phyloP scores from a whole-genome alignment of 2,113 vertebrate genomes.

The Rousettus leschenaultii region DNA sequence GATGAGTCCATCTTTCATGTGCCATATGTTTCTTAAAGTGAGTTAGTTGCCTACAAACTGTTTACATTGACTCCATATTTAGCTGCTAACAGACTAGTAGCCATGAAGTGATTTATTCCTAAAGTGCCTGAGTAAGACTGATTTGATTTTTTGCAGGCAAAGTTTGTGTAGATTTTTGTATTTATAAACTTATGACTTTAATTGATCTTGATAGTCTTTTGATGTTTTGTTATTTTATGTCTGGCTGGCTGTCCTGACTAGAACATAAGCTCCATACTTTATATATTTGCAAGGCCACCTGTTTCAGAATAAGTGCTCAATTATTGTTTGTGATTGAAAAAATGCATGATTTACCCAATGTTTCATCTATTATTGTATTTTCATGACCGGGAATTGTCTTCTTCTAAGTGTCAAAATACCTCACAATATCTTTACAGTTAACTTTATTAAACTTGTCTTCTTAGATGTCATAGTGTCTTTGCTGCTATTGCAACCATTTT shows the following conservation, averaged over 20 bases:
- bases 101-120: background rate
- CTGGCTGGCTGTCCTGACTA: background rate
- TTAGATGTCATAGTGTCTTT: background rate
- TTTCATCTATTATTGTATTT: background rate
- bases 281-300: background rate
- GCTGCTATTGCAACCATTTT: constrained; percentile 8
- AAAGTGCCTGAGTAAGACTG: background rate
- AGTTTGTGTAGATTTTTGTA: background rate
- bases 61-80: background rate
- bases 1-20: background rate
- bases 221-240: background rate
- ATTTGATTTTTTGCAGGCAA: constrained; percentile 7
- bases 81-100: background rate
- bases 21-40: background rate
- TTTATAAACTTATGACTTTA: background rate
- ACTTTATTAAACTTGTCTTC: background rate
- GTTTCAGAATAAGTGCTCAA: background rate
- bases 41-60: background rate
- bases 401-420: background rate
- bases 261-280: background rate
- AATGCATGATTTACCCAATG: background rate
- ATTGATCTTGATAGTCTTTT: constrained; percentile 4
- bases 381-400: background rate
- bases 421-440: background rate
- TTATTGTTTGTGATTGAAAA: background rate